Evolutionary conservation across 2,113 vertebrate genomes (phyloP), one percentile per base, ranked within the genome.

Genomic region (Pseudonaja textilis): DNA sequence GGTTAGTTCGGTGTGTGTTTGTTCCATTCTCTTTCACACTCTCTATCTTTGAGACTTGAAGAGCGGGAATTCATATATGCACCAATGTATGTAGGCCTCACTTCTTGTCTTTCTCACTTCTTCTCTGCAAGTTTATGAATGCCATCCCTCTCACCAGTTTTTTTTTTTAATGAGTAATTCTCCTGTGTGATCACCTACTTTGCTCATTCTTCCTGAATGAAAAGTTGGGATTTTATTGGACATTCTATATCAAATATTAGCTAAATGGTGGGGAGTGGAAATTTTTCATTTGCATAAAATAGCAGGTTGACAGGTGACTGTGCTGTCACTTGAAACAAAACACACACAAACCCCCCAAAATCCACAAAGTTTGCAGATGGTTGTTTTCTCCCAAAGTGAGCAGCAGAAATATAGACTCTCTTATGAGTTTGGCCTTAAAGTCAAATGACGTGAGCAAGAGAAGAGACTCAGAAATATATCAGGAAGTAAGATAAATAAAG

Each of bases 401-500:
- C 22, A 39, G 47, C n/a, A 26, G 59, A 88, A 86, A 59, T 92
- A 52, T 50, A 20, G 29, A 16, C 29, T 3, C 25, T n/a, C n/a
- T 6, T 59, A 23, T 86, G 42, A 39, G 42, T 34, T 85, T 89
- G 85, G 22, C 26, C 18, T 52, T 29, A 61, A 52, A 47, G 29
- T 45, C 2, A 5, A 85, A 42, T 42, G 69, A 55, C 5, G 1
- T n/a, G 9, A 55, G 57, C 26, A 3, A 26, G 92, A 91, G 25
- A 69, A 69, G 25, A 39, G 81, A 0, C 0, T 1, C 6, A 18
- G 26, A 50, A 47, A 23, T 89, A 45, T 61, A 86, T 57, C 47
- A 45, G 50, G 50, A 74, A 14, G 39, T 93, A 90, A 92, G 91
- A 55, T 95, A 92, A 94, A 81, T 42, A 50, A 59, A 57, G 86